Percentiles rank a stretch among this genome's conserved stretches.
phyloP scores from a whole-genome alignment of 2,888 invertebrate species.

The Tridacna crocea region DNA sequence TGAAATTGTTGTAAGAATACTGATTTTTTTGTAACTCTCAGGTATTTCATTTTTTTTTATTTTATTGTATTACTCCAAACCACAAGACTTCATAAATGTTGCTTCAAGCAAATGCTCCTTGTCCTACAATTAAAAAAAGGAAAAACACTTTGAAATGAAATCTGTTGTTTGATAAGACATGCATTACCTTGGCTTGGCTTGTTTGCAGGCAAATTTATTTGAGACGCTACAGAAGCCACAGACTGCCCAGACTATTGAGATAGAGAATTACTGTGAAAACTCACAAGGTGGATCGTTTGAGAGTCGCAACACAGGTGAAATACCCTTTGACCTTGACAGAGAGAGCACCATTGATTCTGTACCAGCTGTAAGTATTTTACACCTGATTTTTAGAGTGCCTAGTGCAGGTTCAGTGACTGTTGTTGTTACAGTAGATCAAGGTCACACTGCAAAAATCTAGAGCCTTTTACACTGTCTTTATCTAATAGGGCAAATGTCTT shows the following conservation, averaged over 20 bases:
- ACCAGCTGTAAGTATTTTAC: constrained; percentile 31
- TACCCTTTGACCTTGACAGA: constrained; percentile 69
- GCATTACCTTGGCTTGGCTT: background rate
- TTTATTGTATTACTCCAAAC: background rate
- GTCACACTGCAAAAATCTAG: too few species aligned
- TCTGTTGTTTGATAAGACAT: too few species aligned
- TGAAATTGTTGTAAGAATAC: background rate
- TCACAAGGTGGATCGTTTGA: constrained; percentile 63
- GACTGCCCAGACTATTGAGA: constrained; percentile 77
- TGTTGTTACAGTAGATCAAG: too few species aligned
- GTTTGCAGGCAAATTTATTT: constrained; percentile 69
- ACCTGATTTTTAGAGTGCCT: too few species aligned
- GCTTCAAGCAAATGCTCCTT: background rate
- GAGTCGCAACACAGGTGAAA: constrained; percentile 62
- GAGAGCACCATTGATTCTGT: constrained; percentile 76
- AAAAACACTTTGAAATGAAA: too few species aligned
- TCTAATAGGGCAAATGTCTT: too few species aligned
- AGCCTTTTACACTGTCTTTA: too few species aligned
- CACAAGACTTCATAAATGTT: background rate
- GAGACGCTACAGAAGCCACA: constrained; percentile 63
- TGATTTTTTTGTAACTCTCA: background rate
- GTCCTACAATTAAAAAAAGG: too few species aligned
- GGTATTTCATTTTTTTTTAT: background rate
- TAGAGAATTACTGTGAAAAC: constrained; percentile 72
- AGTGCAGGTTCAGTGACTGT: too few species aligned